These are phyloP conservation scores for Xanthia togata DNA, from an alignment of 2,888 invertebrate genomes.

Conservation along the genomic window DNA sequence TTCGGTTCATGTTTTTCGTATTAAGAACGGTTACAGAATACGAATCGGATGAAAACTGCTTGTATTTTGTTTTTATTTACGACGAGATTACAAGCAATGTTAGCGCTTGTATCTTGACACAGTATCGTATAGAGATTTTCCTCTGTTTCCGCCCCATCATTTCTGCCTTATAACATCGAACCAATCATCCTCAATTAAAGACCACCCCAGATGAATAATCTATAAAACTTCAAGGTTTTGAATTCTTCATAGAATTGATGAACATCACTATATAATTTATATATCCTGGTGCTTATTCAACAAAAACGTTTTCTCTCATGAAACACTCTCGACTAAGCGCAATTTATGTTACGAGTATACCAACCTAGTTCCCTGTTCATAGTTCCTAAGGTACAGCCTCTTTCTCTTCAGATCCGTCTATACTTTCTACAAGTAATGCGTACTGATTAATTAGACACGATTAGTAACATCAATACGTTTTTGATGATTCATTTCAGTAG, in stretches of 20 bases:
- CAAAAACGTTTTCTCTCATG: constrained; percentile 60
- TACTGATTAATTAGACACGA: constrained; percentile 89
- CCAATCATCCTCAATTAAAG: constrained; percentile 1
- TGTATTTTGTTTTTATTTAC: not conserved
- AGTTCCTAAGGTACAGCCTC: constrained; percentile 75
- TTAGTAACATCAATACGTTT: constrained; percentile 81
- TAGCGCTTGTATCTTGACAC: not conserved
- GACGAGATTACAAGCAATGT: not conserved
- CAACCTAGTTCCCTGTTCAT: constrained; percentile 59
- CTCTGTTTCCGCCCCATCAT: not conserved
- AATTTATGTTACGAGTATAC: constrained; percentile 63
- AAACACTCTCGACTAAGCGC: constrained; percentile 57
- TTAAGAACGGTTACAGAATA: not conserved
- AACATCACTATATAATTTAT: constrained; percentile 35
- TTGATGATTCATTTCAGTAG: constrained; percentile 73
- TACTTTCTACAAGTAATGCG: constrained; percentile 87
- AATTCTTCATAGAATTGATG: constrained; percentile 8
- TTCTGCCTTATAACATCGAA: not conserved
- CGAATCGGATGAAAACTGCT: constrained; percentile 1
- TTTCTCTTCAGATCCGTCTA: constrained; percentile 82
- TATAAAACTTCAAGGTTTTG: not conserved
- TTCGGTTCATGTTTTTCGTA: constrained; percentile 16
- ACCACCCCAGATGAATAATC: constrained; percentile 6
- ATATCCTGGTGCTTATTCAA: constrained; percentile 30
- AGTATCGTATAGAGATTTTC: not conserved